A percentile compares a stretch with the other conserved stretches of the same genome.
phyloP scores from a whole-genome alignment of 2,113 vertebrate species.

The Nothocercus nigrocapillus region DNA sequence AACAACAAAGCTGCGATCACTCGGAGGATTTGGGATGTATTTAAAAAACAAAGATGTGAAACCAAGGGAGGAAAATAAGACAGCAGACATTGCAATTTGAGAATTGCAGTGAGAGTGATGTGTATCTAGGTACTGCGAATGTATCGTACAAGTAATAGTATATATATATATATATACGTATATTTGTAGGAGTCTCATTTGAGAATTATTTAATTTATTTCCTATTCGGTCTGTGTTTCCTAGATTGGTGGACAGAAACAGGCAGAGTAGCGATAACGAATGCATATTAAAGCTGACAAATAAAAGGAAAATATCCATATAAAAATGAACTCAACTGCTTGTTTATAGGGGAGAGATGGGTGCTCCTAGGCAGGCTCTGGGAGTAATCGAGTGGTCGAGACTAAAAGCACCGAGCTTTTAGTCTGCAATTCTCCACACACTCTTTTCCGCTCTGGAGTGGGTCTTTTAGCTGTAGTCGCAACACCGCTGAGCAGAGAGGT shows the following conservation, averaged over 20 bases:
- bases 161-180: too few relatives aligned
- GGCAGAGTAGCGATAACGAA: neutral
- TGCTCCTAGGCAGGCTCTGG: neutral
- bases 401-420: neutral
- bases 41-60: neutral
- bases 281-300: neutral
- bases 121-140: neutral
- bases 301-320: neutral
- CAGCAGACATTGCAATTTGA: neutral
- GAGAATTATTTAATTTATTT: neutral
- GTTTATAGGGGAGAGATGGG: neutral
- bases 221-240: neutral
- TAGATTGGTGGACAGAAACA: neutral
- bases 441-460: neutral
- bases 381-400: neutral
- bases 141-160: neutral
- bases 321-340: neutral
- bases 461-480: neutral
- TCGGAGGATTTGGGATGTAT: neutral
- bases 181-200: neutral
- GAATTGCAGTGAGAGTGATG: neutral
- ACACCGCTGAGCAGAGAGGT: neutral
- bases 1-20: accelerated
- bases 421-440: neutral
- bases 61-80: neutral